Evolutionary conservation across 2,888 invertebrate species (phyloP), one percentile per base, ranked within the genome.

Genomic region (Chironomus riparius): DNA sequence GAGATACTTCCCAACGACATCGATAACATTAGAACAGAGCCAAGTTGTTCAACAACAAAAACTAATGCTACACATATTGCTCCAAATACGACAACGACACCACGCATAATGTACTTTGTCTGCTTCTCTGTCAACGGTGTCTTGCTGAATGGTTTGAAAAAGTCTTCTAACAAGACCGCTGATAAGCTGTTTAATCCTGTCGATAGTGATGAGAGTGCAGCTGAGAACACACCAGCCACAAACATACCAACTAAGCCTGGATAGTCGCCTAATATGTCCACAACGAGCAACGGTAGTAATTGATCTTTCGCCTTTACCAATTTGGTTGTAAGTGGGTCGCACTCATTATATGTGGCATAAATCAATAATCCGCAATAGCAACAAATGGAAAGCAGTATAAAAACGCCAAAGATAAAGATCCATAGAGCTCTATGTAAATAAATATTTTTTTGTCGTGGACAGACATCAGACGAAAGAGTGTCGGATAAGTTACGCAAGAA

Each of bases 211-310:
- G 92, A 90, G 79, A 96, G 86, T 15, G 95, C 93, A 13, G 95
- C 95, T 84, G 95, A 94, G 80, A 95, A 95, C 0, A 96, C 91
- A 28, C 95, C 94, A 62, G 95, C 94, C 0, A 95, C 92, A 81
- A 95, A 95, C 22, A 96, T 84, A 3, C 96, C 96, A 0, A 94
- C 91, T 78, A 97, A 84, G 2, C 95, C 95, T 0, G 91, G 92
- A 83, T 89, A 87, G 68, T 90, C 86, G 0, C 91, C 89, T 15
- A 95, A 82, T n/a, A 91, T 88, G 79, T 95, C 92, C 92, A 95
- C 94, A 13, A 95, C 94, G 75, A 94, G 85, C 18, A 94, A 82
- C 0, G 95, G 95, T 74, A 95, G 82, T 15, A 95, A 84, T 84
- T 95, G 92, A 80, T 93, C 92, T 80, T 91, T 91, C 62, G 91